A percentile compares a stretch with the other conserved stretches of the same genome.
Conservation (phyloP, 2,797 vertebrate genomes). For the Nannoperca australis region DNA sequence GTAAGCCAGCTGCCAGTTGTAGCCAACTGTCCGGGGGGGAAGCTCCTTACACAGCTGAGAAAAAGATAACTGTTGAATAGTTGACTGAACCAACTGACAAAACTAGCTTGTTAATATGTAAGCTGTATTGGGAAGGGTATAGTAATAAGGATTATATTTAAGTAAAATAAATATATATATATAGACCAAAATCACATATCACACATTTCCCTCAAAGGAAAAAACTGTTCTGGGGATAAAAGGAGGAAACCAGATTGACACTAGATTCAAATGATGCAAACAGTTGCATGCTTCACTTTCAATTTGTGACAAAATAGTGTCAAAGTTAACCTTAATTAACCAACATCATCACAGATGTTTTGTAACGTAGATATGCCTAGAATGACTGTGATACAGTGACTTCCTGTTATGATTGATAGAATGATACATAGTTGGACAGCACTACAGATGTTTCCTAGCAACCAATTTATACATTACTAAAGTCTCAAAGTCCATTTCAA, state of each 20-base stretch:
- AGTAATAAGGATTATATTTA: background rate
- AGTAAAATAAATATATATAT: background rate
- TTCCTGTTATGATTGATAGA: background rate
- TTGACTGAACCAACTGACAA: slow-evolving; percentile 1
- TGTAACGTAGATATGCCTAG: background rate
- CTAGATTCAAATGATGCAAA: background rate
- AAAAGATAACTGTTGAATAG: slow-evolving; percentile 1
- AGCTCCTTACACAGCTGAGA: slow-evolving; percentile 83
- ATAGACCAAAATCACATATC: no score
- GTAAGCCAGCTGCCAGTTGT: slow-evolving; percentile 83
- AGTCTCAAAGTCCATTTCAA: slow-evolving; percentile 10
- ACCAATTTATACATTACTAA: background rate
- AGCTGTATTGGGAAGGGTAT: background rate
- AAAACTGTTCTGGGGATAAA: no score
- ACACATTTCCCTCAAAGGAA: background rate
- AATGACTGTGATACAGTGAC: background rate
- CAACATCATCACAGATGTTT: background rate
- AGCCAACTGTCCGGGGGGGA: slow-evolving; percentile 83
- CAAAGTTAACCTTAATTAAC: background rate
- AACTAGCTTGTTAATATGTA: slow-evolving; percentile 1
- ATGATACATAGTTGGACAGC: background rate
- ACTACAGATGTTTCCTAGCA: background rate
- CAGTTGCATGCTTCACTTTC: background rate
- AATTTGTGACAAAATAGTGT: background rate
- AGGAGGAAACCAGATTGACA: background rate